A percentile compares a stretch with the other conserved stretches of the same genome.
phyloP scores from a whole-genome alignment of 2,888 invertebrate genomes.

The Dinocampus coccinellae region DNA sequence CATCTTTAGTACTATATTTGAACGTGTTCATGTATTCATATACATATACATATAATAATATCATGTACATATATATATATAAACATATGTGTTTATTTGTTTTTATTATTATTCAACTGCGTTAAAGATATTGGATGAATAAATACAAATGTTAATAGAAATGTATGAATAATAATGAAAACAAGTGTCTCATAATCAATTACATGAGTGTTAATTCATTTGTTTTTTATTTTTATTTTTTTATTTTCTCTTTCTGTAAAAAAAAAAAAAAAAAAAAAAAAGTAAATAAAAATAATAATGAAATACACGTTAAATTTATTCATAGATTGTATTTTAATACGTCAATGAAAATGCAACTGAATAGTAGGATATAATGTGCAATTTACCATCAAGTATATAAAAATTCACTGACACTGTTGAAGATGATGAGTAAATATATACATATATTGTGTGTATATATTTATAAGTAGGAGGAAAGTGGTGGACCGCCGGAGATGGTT shows the following conservation, averaged over 20 bases:
- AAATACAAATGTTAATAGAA: too few species aligned
- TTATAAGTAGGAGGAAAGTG: slow-evolving; percentile 36
- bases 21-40: not conserved
- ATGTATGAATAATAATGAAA: not conserved
- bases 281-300: too few species aligned
- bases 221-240: not conserved
- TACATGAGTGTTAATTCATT: slow-evolving; percentile 1
- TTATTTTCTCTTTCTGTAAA: too few species aligned
- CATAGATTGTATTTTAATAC: not conserved
- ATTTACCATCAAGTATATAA: not conserved
- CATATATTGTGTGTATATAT: too few species aligned
- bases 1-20: not conserved
- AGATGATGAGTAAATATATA: not conserved
- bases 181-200: not conserved
- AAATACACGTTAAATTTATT: not conserved
- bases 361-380: not conserved
- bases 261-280: too few species aligned
- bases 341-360: not conserved
- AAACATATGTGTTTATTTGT: not conserved
- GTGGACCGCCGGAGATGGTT: slow-evolving; percentile 49
- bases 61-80: not conserved
- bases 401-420: not conserved
- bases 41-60: slow-evolving; percentile 4
- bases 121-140: not conserved
- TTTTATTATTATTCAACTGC: not conserved